Percentiles rank a stretch among this genome's conserved stretches.
Evolutionary conservation across 2,888 invertebrate species (phyloP).

Genomic region (Troides helena): DNA sequence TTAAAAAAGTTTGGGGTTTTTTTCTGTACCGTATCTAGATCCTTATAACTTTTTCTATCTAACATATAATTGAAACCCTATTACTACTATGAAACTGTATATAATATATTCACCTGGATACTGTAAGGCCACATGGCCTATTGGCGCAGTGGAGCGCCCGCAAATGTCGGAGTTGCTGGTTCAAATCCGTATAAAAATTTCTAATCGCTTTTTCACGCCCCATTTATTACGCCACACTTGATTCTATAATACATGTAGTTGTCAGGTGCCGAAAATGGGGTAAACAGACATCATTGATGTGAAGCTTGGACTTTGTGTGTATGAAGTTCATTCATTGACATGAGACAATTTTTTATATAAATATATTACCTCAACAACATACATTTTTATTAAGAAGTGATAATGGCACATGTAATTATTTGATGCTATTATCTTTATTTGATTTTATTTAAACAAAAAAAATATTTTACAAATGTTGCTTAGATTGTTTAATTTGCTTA

Average conservation of each 20-base stretch:
- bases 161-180: conserved; percentile 41
- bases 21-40: too few species aligned
- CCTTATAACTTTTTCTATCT: too few species aligned
- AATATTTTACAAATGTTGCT: too few species aligned
- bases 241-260: conserved; percentile 65
- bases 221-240: conserved; percentile 76
- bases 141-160: conserved; percentile 30
- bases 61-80: too few species aligned
- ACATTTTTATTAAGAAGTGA: too few species aligned
- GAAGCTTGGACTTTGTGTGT: conserved; percentile 56
- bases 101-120: too few species aligned
- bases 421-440: too few species aligned
- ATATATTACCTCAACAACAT: neutral
- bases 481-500: too few species aligned
- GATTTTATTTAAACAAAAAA: too few species aligned
- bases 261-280: conserved; percentile 70
- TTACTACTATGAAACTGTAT: too few species aligned
- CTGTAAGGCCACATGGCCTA: conserved; percentile 33
- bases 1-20: too few species aligned
- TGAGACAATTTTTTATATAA: conserved; percentile 48
- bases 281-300: conserved; percentile 55
- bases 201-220: conserved; percentile 43
- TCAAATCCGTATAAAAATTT: conserved; percentile 48
- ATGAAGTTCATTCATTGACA: conserved; percentile 56
- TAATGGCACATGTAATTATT: too few species aligned